phyloP scores from a whole-genome alignment of 2,797 vertebrate genomes.

The Anguilla megastoma region DNA sequence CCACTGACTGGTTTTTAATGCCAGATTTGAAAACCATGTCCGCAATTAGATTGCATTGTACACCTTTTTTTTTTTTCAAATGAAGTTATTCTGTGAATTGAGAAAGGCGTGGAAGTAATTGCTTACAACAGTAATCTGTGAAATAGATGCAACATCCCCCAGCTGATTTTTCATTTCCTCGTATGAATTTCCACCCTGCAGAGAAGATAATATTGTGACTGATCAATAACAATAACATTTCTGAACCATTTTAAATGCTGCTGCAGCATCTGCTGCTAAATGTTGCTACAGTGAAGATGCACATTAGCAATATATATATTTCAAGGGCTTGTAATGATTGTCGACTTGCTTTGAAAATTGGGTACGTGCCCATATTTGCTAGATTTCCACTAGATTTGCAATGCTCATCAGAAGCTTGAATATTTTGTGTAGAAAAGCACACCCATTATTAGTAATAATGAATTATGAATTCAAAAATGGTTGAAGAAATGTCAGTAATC shows the following conservation, averaged over 20 bases:
- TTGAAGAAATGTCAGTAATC: not conserved
- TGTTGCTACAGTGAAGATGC: not conserved
- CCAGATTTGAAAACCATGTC: not conserved
- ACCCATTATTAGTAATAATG: not conserved
- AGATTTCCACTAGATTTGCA: not conserved
- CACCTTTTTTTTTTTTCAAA: not conserved
- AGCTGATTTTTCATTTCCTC: conserved; percentile 81
- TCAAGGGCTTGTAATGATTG: not conserved
- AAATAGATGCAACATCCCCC: conserved; percentile 67
- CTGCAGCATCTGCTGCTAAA: not conserved
- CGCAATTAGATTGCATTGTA: not conserved
- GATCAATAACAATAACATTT: conserved; percentile 35
- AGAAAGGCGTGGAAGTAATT: not conserved
- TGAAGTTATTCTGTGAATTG: not conserved
- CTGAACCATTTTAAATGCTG: not conserved
- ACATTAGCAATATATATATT: not conserved
- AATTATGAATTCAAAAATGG: not conserved
- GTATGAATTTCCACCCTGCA: conserved; percentile 80
- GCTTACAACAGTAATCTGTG: conserved; percentile 85
- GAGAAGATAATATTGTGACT: conserved; percentile 47
- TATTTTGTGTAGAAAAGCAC: not conserved
- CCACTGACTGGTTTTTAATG: not conserved
- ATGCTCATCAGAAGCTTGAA: not conserved
- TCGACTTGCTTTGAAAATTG: not conserved
- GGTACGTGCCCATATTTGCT: not conserved